phyloP scores from a whole-genome alignment of 2,113 vertebrate species.

The Tiliqua scincoides region DNA sequence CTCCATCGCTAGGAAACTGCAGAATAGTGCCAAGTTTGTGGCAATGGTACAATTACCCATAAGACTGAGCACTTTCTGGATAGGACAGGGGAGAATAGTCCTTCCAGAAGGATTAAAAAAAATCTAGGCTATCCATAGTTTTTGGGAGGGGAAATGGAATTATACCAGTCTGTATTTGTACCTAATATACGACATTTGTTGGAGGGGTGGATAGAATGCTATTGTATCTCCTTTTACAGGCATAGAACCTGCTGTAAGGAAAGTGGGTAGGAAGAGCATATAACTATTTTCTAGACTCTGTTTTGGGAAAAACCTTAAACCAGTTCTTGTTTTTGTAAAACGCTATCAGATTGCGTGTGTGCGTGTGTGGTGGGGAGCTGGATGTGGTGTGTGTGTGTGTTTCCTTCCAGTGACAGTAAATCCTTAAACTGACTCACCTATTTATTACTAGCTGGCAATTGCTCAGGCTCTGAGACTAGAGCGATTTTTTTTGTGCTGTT shows the following conservation, averaged over 20 bases:
- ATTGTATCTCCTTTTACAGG: not conserved
- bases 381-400: not conserved
- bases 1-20: too few relatives aligned
- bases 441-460: conserved; percentile 65
- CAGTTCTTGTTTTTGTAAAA: conserved; percentile 54
- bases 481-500: conserved; percentile 65
- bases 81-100: not conserved
- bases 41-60: too few relatives aligned
- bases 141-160: not conserved
- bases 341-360: conserved; percentile 4
- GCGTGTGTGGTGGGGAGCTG: not conserved
- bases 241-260: not conserved
- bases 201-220: not conserved
- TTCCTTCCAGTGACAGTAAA: conserved; percentile 62
- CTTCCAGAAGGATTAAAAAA: not conserved
- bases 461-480: conserved; percentile 52
- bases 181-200: not conserved
- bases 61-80: not conserved
- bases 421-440: conserved; percentile 63
- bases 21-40: too few relatives aligned
- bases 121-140: not conserved
- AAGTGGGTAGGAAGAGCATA: not conserved
- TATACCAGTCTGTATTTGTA: not conserved
- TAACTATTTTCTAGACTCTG: conserved; percentile 5
- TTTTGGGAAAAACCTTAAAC: conserved; percentile 47